These are phyloP conservation scores for Tachycineta bicolor DNA, from an alignment of 2,113 vertebrate genomes.

Conservation along the genomic window DNA sequence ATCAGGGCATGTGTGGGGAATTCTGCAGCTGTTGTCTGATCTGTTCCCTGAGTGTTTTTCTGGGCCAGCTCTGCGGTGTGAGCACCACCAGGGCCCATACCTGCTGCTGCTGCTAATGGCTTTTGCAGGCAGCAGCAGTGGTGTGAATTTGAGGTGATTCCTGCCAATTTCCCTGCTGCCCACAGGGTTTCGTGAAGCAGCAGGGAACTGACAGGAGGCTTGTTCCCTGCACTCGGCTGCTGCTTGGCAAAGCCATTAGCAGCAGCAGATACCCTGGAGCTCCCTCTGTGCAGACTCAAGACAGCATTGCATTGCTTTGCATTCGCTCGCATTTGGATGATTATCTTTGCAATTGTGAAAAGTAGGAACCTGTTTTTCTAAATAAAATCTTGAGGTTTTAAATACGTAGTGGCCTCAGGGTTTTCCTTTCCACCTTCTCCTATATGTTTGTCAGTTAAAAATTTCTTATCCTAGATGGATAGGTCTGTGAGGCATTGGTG, in stretches of 20 bases:
- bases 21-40: not conserved
- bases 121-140: not conserved
- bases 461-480: not conserved
- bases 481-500: not conserved
- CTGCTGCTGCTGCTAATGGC: constrained; percentile 25
- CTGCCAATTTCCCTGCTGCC: not conserved
- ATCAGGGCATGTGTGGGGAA: not conserved
- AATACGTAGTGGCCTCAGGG: not conserved
- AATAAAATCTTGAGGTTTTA: not conserved
- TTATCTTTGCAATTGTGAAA: not conserved
- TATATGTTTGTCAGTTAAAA: not conserved
- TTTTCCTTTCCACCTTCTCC: not conserved
- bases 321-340: not conserved
- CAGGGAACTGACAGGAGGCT: not conserved
- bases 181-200: not conserved
- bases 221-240: not conserved
- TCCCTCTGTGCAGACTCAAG: not conserved
- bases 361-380: not conserved
- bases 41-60: not conserved
- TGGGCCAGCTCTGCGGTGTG: not conserved
- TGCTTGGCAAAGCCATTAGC: constrained; percentile 6
- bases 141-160: not conserved
- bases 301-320: not conserved
- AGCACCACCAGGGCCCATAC: not conserved
- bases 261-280: not conserved